These are phyloP conservation scores for Dascillus cervinus DNA, from an alignment of 2,888 invertebrate genomes.

Conservation along the genomic window DNA sequence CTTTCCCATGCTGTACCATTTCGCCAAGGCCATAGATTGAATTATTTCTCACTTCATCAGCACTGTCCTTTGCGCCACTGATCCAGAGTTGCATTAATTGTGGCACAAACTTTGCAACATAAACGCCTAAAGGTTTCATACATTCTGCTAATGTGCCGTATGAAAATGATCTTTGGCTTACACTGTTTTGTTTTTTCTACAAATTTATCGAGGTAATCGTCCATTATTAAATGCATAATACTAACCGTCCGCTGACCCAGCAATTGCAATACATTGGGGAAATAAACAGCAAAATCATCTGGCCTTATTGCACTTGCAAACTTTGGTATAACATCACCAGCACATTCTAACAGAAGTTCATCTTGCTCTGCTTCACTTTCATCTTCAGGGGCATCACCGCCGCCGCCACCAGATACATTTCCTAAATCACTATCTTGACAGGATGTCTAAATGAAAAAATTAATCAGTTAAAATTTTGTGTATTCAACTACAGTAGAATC, in stretches of 20 bases:
- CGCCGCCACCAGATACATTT: slow-evolving; percentile 28
- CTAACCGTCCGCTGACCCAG: slow-evolving; percentile 58
- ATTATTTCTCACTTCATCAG: slow-evolving; percentile 69
- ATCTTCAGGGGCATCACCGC: slow-evolving; percentile 32
- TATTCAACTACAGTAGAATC: no score
- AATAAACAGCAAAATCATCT: slow-evolving; percentile 59
- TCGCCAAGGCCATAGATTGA: slow-evolving; percentile 70
- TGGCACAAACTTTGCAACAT: slow-evolving; percentile 50
- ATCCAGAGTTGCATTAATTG: slow-evolving; percentile 57
- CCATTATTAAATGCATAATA: slow-evolving; percentile 5
- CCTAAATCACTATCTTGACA: slow-evolving; percentile 48
- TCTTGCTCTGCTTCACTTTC: slow-evolving; percentile 66
- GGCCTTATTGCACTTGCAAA: slow-evolving; percentile 58
- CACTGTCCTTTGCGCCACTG: slow-evolving; percentile 52
- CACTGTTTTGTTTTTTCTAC: slow-evolving; percentile 57
- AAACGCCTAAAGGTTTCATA: slow-evolving; percentile 53
- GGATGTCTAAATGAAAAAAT: no score
- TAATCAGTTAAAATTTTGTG: no score
- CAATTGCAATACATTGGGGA: slow-evolving; percentile 54
- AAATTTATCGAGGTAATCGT: slow-evolving; percentile 18
- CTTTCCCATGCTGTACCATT: slow-evolving; percentile 58
- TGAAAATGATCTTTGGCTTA: slow-evolving; percentile 62
- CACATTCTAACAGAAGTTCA: slow-evolving; percentile 63
- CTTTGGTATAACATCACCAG: slow-evolving; percentile 64
- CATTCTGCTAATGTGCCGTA: slow-evolving; percentile 69